These are phyloP conservation scores for Helicoverpa assulta DNA, from an alignment of 2,888 invertebrate species.

Conservation along the genomic window DNA sequence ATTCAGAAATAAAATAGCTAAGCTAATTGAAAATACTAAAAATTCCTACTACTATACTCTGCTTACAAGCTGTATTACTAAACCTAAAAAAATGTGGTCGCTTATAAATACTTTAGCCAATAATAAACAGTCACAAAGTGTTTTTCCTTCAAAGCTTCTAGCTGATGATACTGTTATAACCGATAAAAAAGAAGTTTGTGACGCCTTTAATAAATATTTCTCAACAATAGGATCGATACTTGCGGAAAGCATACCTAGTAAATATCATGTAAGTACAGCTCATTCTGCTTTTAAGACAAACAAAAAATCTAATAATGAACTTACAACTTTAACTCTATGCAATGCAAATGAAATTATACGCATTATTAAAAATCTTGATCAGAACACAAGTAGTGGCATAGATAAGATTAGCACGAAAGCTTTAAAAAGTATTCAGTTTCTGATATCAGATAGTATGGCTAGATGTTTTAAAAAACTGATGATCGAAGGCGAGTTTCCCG, in stretches of 20 bases:
- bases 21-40: conserved; percentile 13
- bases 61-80: conserved; percentile 6
- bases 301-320: too few relatives aligned
- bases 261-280: too few relatives aligned
- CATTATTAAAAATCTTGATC: too few relatives aligned
- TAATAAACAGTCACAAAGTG: conserved; percentile 9
- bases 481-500: too few relatives aligned
- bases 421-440: too few relatives aligned
- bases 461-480: too few relatives aligned
- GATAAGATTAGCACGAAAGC: too few relatives aligned
- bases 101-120: conserved; percentile 17
- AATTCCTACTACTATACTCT: conserved; percentile 17
- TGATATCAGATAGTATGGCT: too few relatives aligned
- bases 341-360: too few relatives aligned
- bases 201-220: conserved; percentile 17
- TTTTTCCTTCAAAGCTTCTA: conserved; percentile 18
- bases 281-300: too few relatives aligned
- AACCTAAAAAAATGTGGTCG: conserved; percentile 19
- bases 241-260: conserved; percentile 12
- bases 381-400: too few relatives aligned
- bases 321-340: too few relatives aligned
- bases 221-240: conserved; percentile 14
- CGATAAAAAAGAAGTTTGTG: conserved; percentile 2
- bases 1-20: conserved; percentile 1
- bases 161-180: background rate